phyloP scores from a whole-genome alignment of 2,113 vertebrate species.

The Aptenodytes forsteri region DNA sequence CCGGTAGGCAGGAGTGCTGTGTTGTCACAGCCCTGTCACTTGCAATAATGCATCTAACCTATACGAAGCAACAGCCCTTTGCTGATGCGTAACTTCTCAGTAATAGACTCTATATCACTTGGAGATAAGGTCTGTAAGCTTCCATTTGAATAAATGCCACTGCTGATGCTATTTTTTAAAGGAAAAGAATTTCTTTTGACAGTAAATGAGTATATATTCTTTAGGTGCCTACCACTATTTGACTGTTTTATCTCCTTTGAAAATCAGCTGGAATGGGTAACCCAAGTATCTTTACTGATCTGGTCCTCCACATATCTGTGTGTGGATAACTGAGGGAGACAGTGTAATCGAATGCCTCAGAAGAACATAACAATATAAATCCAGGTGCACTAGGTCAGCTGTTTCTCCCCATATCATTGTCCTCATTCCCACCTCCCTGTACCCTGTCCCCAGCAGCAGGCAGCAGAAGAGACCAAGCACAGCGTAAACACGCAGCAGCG shows the following conservation, averaged over 20 bases:
- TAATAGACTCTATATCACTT: background rate
- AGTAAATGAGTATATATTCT: background rate
- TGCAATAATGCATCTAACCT: background rate
- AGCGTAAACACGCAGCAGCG: background rate
- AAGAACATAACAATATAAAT: background rate
- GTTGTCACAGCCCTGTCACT: background rate
- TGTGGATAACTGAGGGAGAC: background rate
- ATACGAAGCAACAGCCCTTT: background rate
- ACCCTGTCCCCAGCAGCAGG: background rate
- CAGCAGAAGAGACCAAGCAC: background rate
- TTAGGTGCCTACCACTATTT: background rate
- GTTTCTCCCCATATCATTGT: background rate
- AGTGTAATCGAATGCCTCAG: background rate
- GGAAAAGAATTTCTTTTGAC: background rate
- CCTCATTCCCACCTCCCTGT: background rate
- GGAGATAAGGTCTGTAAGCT: background rate
- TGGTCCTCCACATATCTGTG: background rate
- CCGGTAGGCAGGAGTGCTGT: background rate
- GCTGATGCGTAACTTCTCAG: background rate
- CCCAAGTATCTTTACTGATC: background rate
- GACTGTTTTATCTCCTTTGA: background rate
- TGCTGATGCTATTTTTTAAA: background rate
- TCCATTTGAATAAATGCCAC: background rate
- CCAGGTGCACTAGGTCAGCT: background rate
- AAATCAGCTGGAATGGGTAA: background rate